These are phyloP conservation scores for Megalurothrips usitatus DNA, from an alignment of 2,888 invertebrate genomes.

Conservation along the genomic window DNA sequence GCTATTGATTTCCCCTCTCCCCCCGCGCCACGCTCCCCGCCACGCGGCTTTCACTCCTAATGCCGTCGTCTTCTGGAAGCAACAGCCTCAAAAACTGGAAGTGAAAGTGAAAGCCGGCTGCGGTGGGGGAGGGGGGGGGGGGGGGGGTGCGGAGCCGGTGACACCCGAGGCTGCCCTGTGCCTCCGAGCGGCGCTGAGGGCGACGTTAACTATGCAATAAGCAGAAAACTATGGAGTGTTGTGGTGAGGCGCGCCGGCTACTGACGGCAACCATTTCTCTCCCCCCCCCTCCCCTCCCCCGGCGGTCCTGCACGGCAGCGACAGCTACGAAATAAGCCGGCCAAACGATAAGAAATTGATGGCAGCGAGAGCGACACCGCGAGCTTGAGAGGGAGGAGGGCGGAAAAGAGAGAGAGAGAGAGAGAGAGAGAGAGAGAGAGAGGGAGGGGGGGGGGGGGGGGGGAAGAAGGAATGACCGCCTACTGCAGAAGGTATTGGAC, in stretches of 20 bases:
- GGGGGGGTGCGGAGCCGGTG: too few species aligned
- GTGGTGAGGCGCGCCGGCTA: background rate
- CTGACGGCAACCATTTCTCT: background rate
- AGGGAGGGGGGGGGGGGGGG: background rate
- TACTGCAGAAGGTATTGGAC: background rate
- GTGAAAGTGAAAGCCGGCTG: too few species aligned
- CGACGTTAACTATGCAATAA: too few species aligned
- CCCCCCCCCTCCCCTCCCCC: background rate
- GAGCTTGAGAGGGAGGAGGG: background rate
- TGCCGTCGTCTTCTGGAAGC: too few species aligned
- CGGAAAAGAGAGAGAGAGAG: background rate
- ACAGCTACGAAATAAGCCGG: slow-evolving; percentile 13
- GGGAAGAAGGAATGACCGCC: background rate
- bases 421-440: background rate
- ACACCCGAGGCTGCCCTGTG: too few species aligned
- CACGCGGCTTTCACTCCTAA: too few species aligned
- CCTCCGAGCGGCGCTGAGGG: too few species aligned
- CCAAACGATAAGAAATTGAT: slow-evolving; percentile 15
- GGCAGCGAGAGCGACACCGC: background rate
- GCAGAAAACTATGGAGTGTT: too few species aligned
- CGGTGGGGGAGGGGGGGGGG: too few species aligned
- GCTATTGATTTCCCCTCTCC: too few species aligned
- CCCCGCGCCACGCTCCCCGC: too few species aligned
- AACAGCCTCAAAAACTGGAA: too few species aligned
- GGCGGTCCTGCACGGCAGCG: background rate